Conservation (phyloP, 2,113 vertebrate genomes). For the Tenebrosternarchus preto region DNA sequence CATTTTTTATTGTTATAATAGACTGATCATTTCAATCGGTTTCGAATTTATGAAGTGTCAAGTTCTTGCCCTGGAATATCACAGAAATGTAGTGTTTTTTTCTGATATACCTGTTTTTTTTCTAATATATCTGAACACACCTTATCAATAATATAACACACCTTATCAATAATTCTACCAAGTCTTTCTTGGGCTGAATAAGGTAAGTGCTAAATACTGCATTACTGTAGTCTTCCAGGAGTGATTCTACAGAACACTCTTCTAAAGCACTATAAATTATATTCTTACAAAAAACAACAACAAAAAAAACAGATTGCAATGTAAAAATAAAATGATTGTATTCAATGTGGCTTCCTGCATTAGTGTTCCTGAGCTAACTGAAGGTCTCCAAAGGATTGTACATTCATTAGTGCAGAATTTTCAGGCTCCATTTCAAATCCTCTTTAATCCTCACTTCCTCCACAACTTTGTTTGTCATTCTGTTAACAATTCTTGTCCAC, state of each 20-base stretch:
- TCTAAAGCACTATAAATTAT: not conserved
- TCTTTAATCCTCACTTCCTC: constrained; percentile 4
- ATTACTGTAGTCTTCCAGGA: not conserved
- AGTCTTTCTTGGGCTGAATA: not conserved
- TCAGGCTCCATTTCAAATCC: not conserved
- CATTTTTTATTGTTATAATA: not conserved
- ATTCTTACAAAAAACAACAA: not conserved
- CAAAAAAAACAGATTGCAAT: not conserved
- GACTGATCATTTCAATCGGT: not conserved
- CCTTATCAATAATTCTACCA: not conserved
- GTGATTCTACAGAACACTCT: not conserved
- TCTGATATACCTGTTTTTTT: too few species aligned
- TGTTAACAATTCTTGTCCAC: constrained; percentile 6
- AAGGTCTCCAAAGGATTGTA: not conserved
- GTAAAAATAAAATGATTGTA: not conserved
- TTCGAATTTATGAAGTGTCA: not conserved
- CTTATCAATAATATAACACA: too few species aligned
- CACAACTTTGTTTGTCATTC: not conserved
- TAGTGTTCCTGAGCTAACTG: not conserved
- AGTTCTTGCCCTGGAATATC: not conserved
- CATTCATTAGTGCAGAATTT: constrained; percentile 7
- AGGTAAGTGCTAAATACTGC: too few species aligned
- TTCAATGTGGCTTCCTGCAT: not conserved
- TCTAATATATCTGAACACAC: too few species aligned
- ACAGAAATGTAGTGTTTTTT: too few species aligned